Base-by-base conservation (phyloP, 2,888 invertebrate species). In the Marasmarcha lunaedactyla region DNA sequence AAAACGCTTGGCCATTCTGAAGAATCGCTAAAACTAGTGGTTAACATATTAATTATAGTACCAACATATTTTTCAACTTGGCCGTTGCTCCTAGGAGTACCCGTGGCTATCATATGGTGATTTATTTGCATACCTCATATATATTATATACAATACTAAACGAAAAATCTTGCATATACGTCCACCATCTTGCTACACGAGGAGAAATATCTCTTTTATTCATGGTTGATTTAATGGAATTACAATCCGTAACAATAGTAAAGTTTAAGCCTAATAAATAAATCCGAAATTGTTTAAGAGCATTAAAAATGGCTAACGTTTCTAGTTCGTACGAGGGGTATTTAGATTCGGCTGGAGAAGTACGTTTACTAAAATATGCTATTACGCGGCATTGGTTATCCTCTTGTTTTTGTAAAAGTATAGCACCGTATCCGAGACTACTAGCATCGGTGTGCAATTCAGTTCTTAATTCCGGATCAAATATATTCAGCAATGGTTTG, bases 261-360 rank as follows among this genome's bases (percentile, higher is more conserved):
- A 50, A 50, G 2, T 39, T 12, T 6, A 48, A 48, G 1, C 65
- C 65, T 5, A 58, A 44, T 0, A 71, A 30, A 34, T 67, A 71
- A 0, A 55, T 49, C 26, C 67, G 42, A 44, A 71, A 68, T 37
- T 61, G 46, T 45, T 49, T 51, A 2, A 51, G 3, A 51, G 61
- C 25, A 59, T 55, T 51, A 15, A 35, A 46, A 1, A 54, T 45
- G 0, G 71, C 69, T 4, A 73, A 43, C 0, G 55, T 56, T 43
- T 69, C 73, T 14, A 67, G 40, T 20, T 78, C 71, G 14, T 64
- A 58, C 0, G 52, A 52, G 15, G 39, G 13, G n/a, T 57, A 57
- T 5, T 55, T 49, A 0, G 51, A 42, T 40, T 56, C 57, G 0
- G 46, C 27, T 0, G 45, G 44, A 2, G 47, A 14, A 3, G 55